A percentile compares a stretch with the other conserved stretches of the same genome.
phyloP scores from a whole-genome alignment of 1,140 invertebrate genomes.

The Drosophila oshimai region DNA sequence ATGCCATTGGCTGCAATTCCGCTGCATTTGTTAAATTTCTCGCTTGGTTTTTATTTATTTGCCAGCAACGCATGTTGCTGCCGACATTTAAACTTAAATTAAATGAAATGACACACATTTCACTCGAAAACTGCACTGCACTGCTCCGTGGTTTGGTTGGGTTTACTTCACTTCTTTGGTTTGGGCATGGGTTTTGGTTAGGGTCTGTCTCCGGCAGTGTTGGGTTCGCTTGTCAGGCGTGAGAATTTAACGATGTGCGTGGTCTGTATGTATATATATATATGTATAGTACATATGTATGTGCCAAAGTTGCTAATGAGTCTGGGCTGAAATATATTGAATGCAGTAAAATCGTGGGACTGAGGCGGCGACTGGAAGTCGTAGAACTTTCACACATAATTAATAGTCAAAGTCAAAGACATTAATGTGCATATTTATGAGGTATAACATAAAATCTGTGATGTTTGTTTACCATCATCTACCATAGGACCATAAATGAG shows the following conservation, averaged over 20 bases:
- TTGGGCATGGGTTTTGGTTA: constrained; percentile 5
- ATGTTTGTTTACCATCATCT: neutral
- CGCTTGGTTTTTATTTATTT: constrained; percentile 25
- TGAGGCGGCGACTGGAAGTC: neutral
- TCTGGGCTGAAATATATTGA: neutral
- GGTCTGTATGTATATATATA: constrained; percentile 9
- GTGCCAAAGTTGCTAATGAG: constrained; percentile 37
- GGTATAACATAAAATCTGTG: neutral
- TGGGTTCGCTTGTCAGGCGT: constrained; percentile 52
- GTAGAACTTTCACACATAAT: neutral
- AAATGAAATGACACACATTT: constrained; percentile 55
- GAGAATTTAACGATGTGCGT: constrained; percentile 69
- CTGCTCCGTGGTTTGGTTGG: neutral
- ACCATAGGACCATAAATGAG: neutral
- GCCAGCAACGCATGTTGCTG: neutral
- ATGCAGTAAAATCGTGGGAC: neutral
- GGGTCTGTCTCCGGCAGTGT: constrained; percentile 47
- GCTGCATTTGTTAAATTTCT: constrained; percentile 19
- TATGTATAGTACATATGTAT: too few species aligned
- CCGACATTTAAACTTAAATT: constrained; percentile 51
- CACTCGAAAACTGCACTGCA: neutral
- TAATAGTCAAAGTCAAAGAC: constrained; percentile 1
- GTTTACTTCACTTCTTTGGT: constrained; percentile 6
- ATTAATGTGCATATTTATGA: neutral
- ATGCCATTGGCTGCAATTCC: constrained; percentile 36